These are phyloP conservation scores for Alethe castanea DNA, from an alignment of 2,113 vertebrate genomes.

Conservation along the genomic window DNA sequence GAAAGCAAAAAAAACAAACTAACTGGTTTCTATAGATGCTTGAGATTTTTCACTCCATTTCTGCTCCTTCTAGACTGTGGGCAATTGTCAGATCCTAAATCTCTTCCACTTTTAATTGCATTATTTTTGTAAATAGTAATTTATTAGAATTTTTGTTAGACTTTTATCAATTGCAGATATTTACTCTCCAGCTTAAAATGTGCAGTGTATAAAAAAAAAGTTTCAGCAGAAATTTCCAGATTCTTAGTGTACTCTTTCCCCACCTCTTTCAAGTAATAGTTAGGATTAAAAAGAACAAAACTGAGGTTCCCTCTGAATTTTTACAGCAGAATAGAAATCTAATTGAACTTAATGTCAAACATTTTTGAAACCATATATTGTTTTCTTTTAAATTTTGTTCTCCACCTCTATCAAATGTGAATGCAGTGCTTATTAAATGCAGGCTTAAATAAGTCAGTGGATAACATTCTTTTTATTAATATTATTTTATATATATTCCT, in stretches of 20 bases:
- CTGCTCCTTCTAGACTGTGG: neutral
- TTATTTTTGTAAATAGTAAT: neutral
- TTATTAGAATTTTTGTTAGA: neutral
- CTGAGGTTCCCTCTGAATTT: neutral
- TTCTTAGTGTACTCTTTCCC: neutral
- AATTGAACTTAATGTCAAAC: neutral
- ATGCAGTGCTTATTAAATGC: neutral
- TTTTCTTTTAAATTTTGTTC: neutral
- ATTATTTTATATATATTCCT: neutral
- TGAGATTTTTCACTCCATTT: neutral
- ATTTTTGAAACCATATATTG: neutral
- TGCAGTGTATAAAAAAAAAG: neutral
- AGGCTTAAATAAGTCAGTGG: neutral
- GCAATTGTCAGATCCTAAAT: neutral
- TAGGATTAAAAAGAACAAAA: neutral
- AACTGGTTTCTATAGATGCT: neutral
- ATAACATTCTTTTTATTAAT: neutral
- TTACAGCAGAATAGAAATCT: neutral
- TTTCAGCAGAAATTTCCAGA: neutral
- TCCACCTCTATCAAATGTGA: neutral
- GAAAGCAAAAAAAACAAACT: too few relatives aligned
- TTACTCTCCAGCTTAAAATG: neutral
- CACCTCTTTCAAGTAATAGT: neutral
- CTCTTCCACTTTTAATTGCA: neutral
- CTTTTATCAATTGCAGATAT: neutral